These are phyloP conservation scores for Scylla paramamosain DNA, from an alignment of 1,140 invertebrate genomes.

Conservation along the genomic window DNA sequence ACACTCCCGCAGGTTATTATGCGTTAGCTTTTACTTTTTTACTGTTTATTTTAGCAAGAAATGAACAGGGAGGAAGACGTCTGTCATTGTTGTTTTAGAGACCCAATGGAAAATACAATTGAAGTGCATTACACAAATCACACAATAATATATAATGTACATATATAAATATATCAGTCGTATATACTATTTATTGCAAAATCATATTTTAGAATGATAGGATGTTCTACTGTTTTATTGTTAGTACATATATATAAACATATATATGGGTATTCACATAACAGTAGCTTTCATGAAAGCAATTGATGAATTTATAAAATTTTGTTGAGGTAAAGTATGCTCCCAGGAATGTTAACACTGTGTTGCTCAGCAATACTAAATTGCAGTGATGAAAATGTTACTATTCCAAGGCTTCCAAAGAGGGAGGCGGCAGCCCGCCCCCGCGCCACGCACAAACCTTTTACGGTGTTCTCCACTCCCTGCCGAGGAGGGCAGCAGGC, in stretches of 20 bases:
- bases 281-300: constrained; percentile 38
- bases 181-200: constrained; percentile 57
- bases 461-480: background rate
- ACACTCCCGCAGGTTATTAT: background rate
- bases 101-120: constrained; percentile 48
- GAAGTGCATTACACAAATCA: constrained; percentile 53
- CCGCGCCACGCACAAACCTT: constrained; percentile 69
- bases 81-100: background rate
- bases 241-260: constrained; percentile 53
- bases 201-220: constrained; percentile 61
- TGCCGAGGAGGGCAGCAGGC: background rate
- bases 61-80: constrained; percentile 10
- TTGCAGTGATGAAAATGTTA: constrained; percentile 60
- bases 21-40: background rate
- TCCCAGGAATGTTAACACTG: constrained; percentile 34
- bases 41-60: background rate
- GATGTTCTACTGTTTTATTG: constrained; percentile 37
- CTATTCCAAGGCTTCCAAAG: constrained; percentile 64
- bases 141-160: constrained; percentile 42
- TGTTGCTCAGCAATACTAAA: constrained; percentile 63
- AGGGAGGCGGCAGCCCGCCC: constrained; percentile 50
- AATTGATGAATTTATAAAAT: constrained; percentile 31
- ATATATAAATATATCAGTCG: constrained; percentile 52
- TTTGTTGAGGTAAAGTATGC: constrained; percentile 46
- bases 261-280: constrained; percentile 46